phyloP scores from a whole-genome alignment of 2,888 invertebrate species.

The Pseudococcus jackbeardsleyi region DNA sequence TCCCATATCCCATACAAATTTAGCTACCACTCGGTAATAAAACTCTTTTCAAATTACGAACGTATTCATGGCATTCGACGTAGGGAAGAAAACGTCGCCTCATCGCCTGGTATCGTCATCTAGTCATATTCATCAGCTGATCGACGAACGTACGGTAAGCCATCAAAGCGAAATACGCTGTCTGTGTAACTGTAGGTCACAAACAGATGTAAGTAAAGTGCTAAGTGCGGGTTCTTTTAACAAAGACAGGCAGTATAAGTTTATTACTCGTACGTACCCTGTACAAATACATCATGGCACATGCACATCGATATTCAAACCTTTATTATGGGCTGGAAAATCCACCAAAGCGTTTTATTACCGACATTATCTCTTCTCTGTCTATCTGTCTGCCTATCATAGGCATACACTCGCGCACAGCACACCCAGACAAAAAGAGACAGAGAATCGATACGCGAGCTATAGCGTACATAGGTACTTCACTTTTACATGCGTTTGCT shows the following conservation, averaged over 20 bases:
- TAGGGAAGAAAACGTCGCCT: background rate
- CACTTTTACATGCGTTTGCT: background rate
- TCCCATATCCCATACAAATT: background rate
- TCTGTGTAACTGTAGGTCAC: conserved; percentile 11
- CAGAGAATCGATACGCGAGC: conserved; percentile 19
- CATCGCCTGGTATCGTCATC: background rate
- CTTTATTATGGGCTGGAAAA: background rate
- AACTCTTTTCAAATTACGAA: background rate
- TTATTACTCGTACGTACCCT: background rate
- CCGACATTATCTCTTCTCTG: background rate
- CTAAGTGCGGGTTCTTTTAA: background rate
- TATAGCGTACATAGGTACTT: background rate
- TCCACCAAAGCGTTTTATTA: background rate
- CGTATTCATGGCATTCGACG: background rate
- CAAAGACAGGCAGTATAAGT: background rate
- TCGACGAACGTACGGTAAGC: background rate
- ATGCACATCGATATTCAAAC: background rate
- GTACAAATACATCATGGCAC: background rate
- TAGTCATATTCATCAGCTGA: conserved; percentile 37
- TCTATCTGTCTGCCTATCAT: background rate
- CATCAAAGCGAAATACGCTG: background rate
- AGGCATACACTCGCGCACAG: background rate
- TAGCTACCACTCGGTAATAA: background rate
- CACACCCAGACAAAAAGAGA: background rate
- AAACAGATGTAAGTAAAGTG: conserved; percentile 20